Evolutionary conservation across 92 coral and sea anemone species (phyloP).

Genomic region (Phenganax subtilis): DNA sequence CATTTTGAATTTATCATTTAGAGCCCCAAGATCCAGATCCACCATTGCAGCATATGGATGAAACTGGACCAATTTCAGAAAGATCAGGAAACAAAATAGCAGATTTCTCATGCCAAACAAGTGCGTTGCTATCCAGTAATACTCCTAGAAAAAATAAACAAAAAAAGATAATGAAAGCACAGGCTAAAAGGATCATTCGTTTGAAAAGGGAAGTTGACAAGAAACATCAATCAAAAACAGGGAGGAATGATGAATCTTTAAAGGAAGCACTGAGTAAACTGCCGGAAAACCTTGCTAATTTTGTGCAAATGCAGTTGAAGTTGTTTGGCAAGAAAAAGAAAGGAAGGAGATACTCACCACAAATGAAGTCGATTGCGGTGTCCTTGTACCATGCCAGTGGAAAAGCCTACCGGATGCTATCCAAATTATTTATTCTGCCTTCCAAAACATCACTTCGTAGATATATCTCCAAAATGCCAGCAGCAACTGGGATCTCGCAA

Average conservation of each 20-base stretch:
- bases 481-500: constrained; percentile 14
- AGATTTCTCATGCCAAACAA: not conserved
- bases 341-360: constrained; percentile 14
- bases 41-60: not conserved
- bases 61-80: not conserved
- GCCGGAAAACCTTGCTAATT: not conserved
- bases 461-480: constrained; percentile 28
- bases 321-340: not conserved
- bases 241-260: not conserved
- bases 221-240: not conserved
- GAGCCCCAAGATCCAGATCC: not conserved
- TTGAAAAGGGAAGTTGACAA: not conserved
- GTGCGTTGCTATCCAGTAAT: not conserved
- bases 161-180: not conserved
- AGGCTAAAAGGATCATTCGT: not conserved
- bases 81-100: not conserved
- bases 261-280: constrained; percentile 1
- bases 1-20: not conserved
- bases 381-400: constrained; percentile 1
- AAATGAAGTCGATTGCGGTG: not conserved
- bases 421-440: not conserved
- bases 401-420: not conserved
- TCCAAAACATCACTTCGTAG: constrained; percentile 2
- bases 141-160: not conserved
- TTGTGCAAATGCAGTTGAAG: not conserved